Conservation (phyloP, 2,888 invertebrate species). For the Luperina nickerlii region DNA sequence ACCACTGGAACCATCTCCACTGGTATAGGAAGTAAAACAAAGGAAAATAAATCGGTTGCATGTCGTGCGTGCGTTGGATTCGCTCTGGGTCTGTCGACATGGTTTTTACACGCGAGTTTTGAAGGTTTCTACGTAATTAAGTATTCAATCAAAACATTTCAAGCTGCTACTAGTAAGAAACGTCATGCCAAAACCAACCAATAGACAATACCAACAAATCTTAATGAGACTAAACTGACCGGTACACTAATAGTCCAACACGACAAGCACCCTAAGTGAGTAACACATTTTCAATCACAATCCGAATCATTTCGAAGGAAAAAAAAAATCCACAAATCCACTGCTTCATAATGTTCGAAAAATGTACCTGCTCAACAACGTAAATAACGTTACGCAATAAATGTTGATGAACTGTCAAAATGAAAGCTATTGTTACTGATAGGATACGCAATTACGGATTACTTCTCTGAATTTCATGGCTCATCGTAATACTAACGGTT, state of each 20-base stretch:
- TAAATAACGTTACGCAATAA: not conserved
- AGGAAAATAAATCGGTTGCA: slow-evolving; percentile 19
- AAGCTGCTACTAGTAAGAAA: not conserved
- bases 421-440: too few species aligned
- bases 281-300: too few species aligned
- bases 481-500: not conserved
- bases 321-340: too few species aligned
- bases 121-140: not conserved
- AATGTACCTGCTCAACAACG: too few species aligned
- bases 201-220: not conserved
- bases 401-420: too few species aligned
- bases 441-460: too few species aligned
- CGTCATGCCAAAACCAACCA: not conserved
- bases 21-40: slow-evolving; percentile 19
- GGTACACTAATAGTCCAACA: not conserved
- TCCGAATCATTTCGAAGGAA: not conserved
- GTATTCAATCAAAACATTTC: not conserved
- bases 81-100: not conserved
- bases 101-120: slow-evolving; percentile 7
- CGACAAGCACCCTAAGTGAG: too few species aligned
- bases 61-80: slow-evolving; percentile 17
- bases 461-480: not conserved
- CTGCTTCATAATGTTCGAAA: too few species aligned
- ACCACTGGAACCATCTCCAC: too few species aligned
- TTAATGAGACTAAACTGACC: not conserved